These are phyloP conservation scores for Pyrrhia umbra DNA, from an alignment of 2,888 invertebrate species.

Conservation along the genomic window DNA sequence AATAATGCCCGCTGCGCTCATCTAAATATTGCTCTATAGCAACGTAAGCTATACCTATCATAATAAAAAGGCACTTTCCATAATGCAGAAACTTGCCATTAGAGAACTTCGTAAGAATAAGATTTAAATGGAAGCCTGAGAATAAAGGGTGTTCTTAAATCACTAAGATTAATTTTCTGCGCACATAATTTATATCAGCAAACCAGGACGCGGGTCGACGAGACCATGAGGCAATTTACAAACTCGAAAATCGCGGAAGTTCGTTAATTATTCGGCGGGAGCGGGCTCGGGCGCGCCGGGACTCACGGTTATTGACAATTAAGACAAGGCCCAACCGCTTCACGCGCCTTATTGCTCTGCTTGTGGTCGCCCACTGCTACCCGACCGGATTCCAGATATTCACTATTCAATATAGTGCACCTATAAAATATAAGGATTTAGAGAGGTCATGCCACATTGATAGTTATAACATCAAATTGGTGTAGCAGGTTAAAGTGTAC, in stretches of 20 bases:
- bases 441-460: constrained; percentile 62
- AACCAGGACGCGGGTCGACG: constrained; percentile 87
- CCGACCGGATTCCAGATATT: constrained; percentile 71
- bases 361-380: constrained; percentile 71
- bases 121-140: constrained; percentile 70
- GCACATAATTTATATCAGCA: constrained; percentile 88
- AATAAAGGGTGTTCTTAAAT: constrained; percentile 84
- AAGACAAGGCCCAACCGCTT: constrained; percentile 84
- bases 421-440: constrained; percentile 69
- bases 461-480: constrained; percentile 34
- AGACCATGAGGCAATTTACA: constrained; percentile 89
- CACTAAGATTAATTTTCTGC: constrained; percentile 87
- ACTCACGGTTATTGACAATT: constrained; percentile 89
- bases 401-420: constrained; percentile 78
- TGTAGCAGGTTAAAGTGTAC: constrained; percentile 1
- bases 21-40: constrained; percentile 13
- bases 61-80: constrained; percentile 41
- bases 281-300: constrained; percentile 79
- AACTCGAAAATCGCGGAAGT: constrained; percentile 90
- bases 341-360: constrained; percentile 81
- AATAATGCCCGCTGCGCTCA: constrained; percentile 32
- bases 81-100: constrained; percentile 57
- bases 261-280: constrained; percentile 89
- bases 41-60: neutral
- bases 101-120: constrained; percentile 63